Evolutionary conservation across 2,888 invertebrate genomes (phyloP).

Genomic region (Temnothorax unifasciatus): DNA sequence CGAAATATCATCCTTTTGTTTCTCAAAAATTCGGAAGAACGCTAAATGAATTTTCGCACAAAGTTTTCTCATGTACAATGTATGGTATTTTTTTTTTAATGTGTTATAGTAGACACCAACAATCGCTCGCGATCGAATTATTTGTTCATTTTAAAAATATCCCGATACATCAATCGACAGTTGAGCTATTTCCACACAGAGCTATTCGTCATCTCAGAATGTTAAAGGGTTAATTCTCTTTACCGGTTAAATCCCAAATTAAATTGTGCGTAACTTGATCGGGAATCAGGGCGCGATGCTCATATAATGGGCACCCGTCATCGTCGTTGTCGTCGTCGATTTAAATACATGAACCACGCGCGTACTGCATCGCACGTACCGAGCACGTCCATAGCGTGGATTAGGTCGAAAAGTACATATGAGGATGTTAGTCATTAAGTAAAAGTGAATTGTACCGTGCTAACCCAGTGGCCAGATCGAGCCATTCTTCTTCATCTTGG

Average conservation of each 20-base stretch:
- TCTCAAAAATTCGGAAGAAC: neutral
- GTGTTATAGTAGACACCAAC: neutral
- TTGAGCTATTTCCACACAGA: neutral
- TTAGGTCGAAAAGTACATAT: slow-evolving; percentile 81
- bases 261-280: slow-evolving; percentile 22
- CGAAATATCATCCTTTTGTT: neutral
- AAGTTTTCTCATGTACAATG: neutral
- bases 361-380: slow-evolving; percentile 65
- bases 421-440: slow-evolving; percentile 84
- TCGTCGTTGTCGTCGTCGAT: slow-evolving; percentile 56
- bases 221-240: slow-evolving; percentile 2
- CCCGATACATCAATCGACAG: neutral
- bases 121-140: neutral
- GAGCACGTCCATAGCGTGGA: slow-evolving; percentile 73
- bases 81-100: neutral
- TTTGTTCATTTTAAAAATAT: neutral
- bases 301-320: neutral
- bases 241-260: slow-evolving; percentile 8
- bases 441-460: slow-evolving; percentile 83
- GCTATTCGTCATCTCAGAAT: neutral
- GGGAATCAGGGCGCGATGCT: slow-evolving; percentile 4
- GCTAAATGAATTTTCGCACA: neutral
- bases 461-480: slow-evolving; percentile 80
- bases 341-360: slow-evolving; percentile 70
- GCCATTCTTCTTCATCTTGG: slow-evolving; percentile 78